Conservation (phyloP, 2,888 invertebrate species). For the Zhengitettix transpicula region DNA sequence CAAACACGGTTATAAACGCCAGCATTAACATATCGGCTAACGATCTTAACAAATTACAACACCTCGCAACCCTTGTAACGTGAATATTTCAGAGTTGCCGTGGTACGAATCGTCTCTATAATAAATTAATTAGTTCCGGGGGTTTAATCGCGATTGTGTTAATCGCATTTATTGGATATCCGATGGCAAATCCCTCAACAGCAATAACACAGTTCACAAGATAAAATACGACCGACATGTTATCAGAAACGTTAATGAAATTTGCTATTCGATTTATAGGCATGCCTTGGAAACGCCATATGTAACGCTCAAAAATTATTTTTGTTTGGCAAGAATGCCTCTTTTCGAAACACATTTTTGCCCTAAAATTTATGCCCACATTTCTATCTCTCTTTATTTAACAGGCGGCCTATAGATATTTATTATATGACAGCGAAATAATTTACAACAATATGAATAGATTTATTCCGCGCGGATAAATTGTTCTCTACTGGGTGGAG, state of each 20-base stretch:
- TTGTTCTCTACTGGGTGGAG: neutral
- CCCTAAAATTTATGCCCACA: neutral
- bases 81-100: neutral
- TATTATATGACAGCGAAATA: neutral
- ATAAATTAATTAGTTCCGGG: slow-evolving; percentile 2
- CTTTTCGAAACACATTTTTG: neutral
- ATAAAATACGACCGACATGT: slow-evolving; percentile 1
- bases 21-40: neutral
- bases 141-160: slow-evolving; percentile 1
- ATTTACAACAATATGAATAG: neutral
- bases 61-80: neutral
- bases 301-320: neutral
- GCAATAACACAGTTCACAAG: slow-evolving; percentile 1
- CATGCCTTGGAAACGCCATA: neutral
- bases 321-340: neutral
- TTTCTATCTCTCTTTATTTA: neutral
- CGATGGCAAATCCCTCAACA: slow-evolving; percentile 2
- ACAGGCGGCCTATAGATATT: neutral
- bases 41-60: neutral
- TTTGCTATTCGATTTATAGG: neutral
- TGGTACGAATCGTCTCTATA: neutral
- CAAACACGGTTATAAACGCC: neutral
- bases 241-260: slow-evolving; percentile 3
- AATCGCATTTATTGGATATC: slow-evolving; percentile 2
- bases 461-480: neutral